Evolutionary conservation across 2,888 invertebrate genomes (phyloP).

Genomic region (Drosophila diplacantha): DNA sequence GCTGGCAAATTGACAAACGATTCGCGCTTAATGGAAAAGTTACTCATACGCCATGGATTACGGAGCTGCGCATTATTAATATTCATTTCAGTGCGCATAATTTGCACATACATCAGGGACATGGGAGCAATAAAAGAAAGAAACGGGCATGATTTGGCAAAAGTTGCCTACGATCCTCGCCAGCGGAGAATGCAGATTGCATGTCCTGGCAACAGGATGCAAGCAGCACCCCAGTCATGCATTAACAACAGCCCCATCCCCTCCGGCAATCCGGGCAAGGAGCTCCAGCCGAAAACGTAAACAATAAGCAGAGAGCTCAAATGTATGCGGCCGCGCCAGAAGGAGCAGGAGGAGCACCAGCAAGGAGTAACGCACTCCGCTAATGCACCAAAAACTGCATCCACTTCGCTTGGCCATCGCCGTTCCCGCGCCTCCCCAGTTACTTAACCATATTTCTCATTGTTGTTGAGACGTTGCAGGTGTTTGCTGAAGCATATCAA

Average conservation of each 20-base stretch:
- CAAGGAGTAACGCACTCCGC: constrained; percentile 54
- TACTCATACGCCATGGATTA: constrained; percentile 47
- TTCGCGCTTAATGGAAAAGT: constrained; percentile 56
- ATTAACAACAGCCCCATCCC: constrained; percentile 48
- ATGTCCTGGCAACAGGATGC: constrained; percentile 51
- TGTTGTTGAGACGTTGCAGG: constrained; percentile 73
- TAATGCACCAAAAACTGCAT: constrained; percentile 64
- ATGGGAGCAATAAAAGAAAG: constrained; percentile 47
- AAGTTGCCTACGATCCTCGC: constrained; percentile 29
- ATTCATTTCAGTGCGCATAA: constrained; percentile 56
- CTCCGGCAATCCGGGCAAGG: constrained; percentile 19
- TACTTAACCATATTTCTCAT: constrained; percentile 66
- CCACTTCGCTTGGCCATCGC: constrained; percentile 6
- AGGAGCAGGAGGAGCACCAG: background rate
- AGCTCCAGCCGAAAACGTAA: constrained; percentile 49
- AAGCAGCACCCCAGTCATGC: constrained; percentile 45
- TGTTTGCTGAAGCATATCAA: constrained; percentile 69
- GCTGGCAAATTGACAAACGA: constrained; percentile 63
- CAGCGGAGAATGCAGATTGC: constrained; percentile 61
- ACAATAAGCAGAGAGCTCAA: constrained; percentile 55
- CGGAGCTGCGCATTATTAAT: constrained; percentile 57
- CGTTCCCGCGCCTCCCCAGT: constrained; percentile 30
- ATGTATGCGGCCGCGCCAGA: constrained; percentile 1
- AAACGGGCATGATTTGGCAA: constrained; percentile 62
- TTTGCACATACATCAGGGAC: constrained; percentile 50